Conservation (phyloP, 2,113 vertebrate genomes). For the Caretta caretta region DNA sequence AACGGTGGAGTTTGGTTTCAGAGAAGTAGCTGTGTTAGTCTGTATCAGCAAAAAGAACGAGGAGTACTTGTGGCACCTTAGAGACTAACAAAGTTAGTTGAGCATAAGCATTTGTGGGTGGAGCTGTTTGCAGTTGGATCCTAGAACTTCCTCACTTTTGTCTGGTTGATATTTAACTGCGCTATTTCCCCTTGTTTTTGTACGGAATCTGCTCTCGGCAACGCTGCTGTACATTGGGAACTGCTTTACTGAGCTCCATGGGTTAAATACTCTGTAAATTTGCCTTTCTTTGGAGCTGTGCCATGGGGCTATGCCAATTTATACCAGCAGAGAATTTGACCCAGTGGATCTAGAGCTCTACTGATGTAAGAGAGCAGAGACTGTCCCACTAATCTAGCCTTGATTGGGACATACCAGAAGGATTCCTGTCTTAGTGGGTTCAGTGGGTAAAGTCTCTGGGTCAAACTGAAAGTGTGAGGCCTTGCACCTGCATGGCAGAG, state of each 20-base stretch:
- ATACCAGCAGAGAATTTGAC: not conserved
- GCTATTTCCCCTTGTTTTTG: not conserved
- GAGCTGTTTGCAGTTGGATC: not conserved
- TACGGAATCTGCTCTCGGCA: not conserved
- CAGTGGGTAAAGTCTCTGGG: not conserved
- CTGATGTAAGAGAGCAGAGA: not conserved
- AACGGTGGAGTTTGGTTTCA: not conserved
- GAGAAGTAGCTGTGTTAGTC: too few relatives aligned
- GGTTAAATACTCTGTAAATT: not conserved
- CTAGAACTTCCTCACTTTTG: not conserved
- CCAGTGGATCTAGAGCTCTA: not conserved
- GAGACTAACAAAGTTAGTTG: too few relatives aligned
- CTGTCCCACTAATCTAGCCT: not conserved
- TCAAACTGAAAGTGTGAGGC: not conserved
- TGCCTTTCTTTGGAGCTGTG: not conserved
- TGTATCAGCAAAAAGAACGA: too few relatives aligned
- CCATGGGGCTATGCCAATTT: not conserved
- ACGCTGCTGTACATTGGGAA: not conserved
- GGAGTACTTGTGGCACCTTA: too few relatives aligned
- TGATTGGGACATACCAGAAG: not conserved
- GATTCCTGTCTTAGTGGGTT: not conserved
- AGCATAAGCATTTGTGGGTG: too few relatives aligned
- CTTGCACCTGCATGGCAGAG: not conserved
- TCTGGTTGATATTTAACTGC: not conserved
- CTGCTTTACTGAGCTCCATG: not conserved